Base-by-base conservation (phyloP, 1,140 invertebrate species). In the Aphelinus atriplicis region DNA sequence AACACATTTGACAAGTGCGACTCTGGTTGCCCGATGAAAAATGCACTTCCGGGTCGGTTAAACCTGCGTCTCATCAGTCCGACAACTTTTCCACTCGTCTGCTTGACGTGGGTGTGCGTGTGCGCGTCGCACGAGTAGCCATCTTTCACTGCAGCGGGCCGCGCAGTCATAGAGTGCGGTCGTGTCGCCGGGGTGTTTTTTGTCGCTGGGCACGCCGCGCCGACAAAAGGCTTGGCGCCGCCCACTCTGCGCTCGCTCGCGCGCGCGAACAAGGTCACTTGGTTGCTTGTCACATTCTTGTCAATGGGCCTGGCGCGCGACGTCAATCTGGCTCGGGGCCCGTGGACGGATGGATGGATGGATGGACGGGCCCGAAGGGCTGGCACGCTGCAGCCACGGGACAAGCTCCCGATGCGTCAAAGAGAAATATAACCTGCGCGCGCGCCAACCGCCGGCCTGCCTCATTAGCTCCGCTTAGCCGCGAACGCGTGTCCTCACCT, bases 231-330 rank as follows among this genome's bases (percentile, higher is more conserved):
- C 73, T 55, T 78, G 77, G 78, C 78, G 76, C 78, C 80, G 81
- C 77, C 79, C 78, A 79, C 76, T 77, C 80, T 66, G 78, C 75
- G 48, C 58, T 61, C 76, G 61, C 73, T 75, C 73, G 69, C 79
- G 77, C 73, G 79, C 73, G 79, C 78, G 80, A 83, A 80, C 81
- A 81, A 85, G 85, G 84, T 84, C 85, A 85, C 82, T 86, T 86
- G 79, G 81, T 81, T 85, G 84, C 86, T 84, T 85, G 86, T 88
- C 87, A 86, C 87, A 87, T 87, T 88, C 86, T 88, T 88, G 86
- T 88, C 86, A 87, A 86, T 80, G 76, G 75, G 81, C 80, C 85
- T 83, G 86, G 83, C 85, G 84, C 84, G 83, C 84, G 83, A 85
- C 85, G 85, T 87, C 85, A 87, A 87, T 87, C 87, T 86, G 26